phyloP scores from a whole-genome alignment of 2,113 vertebrate genomes.

The Rhipidura dahli region DNA sequence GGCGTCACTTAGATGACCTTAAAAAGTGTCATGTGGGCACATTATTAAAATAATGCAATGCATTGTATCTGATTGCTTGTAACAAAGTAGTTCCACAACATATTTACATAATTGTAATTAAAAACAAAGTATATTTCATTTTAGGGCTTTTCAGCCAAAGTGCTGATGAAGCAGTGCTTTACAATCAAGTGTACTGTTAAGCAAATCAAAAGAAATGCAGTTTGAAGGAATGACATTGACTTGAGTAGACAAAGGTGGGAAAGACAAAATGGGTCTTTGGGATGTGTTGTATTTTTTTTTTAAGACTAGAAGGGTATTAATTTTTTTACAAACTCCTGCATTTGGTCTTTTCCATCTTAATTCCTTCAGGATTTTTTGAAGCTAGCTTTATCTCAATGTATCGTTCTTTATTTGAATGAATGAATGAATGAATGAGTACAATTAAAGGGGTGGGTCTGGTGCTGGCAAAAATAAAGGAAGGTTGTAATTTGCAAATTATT shows the following conservation, averaged over 20 bases:
- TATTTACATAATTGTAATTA: background rate
- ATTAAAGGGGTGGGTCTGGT: constrained; percentile 18
- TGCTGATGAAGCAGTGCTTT: background rate
- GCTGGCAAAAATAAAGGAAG: background rate
- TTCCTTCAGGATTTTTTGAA: background rate
- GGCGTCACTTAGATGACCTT: background rate
- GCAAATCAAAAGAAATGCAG: background rate
- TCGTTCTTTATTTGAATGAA: background rate
- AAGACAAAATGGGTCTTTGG: background rate
- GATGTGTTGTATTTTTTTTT: background rate
- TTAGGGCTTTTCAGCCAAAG: background rate
- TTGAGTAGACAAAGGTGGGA: background rate
- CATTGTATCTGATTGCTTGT: background rate
- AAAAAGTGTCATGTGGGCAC: background rate
- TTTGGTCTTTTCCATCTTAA: background rate
- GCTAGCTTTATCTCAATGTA: background rate
- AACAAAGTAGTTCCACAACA: background rate
- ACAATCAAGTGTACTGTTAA: background rate
- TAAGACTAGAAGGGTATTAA: background rate
- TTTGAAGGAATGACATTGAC: background rate
- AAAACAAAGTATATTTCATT: background rate
- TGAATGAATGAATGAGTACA: background rate
- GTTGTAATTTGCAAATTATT: constrained; percentile 27
- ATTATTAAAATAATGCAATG: background rate
- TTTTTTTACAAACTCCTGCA: background rate